These are phyloP conservation scores for Pinctada fucata DNA, from an alignment of 2,888 invertebrate genomes.

Conservation along the genomic window DNA sequence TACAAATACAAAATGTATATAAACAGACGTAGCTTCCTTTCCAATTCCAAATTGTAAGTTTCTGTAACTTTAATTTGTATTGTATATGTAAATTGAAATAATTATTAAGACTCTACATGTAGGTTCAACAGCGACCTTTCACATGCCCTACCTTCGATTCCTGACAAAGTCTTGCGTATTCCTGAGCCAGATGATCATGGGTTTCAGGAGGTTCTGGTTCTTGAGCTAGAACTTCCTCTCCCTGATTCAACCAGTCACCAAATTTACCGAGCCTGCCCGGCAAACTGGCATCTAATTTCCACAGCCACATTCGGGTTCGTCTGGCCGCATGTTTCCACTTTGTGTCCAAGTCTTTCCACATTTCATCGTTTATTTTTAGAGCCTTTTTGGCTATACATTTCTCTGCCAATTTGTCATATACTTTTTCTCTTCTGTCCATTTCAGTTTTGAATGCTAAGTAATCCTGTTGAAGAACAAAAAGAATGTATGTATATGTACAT, in stretches of 20 bases:
- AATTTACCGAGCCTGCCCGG: slow-evolving; percentile 91
- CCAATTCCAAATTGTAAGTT: no score
- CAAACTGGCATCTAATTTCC: slow-evolving; percentile 89
- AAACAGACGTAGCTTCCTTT: no score
- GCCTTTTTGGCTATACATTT: slow-evolving; percentile 89
- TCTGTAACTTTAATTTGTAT: no score
- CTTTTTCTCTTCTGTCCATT: slow-evolving; percentile 84
- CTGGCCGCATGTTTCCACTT: slow-evolving; percentile 89
- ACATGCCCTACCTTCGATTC: slow-evolving; percentile 84
- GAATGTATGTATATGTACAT: not conserved
- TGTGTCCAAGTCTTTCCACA: slow-evolving; percentile 89
- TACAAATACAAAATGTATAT: no score
- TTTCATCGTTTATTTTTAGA: slow-evolving; percentile 88
- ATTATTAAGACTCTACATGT: no score
- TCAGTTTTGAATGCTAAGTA: slow-evolving; percentile 88
- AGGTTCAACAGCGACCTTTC: no score
- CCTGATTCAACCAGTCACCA: slow-evolving; percentile 93
- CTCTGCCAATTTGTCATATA: slow-evolving; percentile 87
- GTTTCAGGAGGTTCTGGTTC: slow-evolving; percentile 80
- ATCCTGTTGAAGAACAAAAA: slow-evolving; percentile 79
- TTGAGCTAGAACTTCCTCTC: slow-evolving; percentile 77
- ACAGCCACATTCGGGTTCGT: slow-evolving; percentile 83
- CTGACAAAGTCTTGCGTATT: slow-evolving; percentile 66
- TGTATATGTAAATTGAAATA: no score
- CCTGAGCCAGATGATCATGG: slow-evolving; percentile 82